phyloP scores from a whole-genome alignment of 2,888 invertebrate genomes.

The Cerastis leucographa region DNA sequence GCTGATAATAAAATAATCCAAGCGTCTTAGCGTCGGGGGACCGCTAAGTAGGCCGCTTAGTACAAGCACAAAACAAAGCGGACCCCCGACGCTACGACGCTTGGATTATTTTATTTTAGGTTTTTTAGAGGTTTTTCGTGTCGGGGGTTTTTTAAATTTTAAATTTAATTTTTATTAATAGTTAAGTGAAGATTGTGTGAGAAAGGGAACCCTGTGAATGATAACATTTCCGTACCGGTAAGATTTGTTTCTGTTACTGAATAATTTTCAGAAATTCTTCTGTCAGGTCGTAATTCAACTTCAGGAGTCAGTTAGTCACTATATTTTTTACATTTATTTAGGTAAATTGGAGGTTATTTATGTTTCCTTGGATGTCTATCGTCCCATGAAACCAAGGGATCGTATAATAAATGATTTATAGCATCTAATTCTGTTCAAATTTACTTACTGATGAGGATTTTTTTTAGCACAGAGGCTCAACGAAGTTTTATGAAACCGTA shows the following conservation, averaged over 20 bases:
- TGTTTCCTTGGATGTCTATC: background rate
- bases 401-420: background rate
- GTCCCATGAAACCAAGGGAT: background rate
- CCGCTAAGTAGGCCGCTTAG: no score
- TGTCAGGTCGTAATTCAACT: background rate
- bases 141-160: no score
- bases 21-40: no score
- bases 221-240: background rate
- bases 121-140: no score
- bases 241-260: background rate
- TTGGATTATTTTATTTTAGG: no score
- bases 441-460: background rate
- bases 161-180: no score
- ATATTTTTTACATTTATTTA: background rate
- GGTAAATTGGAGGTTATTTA: background rate
- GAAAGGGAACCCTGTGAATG: background rate
- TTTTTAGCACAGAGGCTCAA: background rate
- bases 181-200: background rate
- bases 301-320: background rate
- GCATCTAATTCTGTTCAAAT: background rate
- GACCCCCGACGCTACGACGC: no score
- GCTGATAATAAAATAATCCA: no score
- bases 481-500: background rate
- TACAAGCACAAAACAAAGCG: no score
- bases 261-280: background rate